These are phyloP conservation scores for Fulica atra DNA, from an alignment of 2,113 vertebrate species.

Conservation along the genomic window DNA sequence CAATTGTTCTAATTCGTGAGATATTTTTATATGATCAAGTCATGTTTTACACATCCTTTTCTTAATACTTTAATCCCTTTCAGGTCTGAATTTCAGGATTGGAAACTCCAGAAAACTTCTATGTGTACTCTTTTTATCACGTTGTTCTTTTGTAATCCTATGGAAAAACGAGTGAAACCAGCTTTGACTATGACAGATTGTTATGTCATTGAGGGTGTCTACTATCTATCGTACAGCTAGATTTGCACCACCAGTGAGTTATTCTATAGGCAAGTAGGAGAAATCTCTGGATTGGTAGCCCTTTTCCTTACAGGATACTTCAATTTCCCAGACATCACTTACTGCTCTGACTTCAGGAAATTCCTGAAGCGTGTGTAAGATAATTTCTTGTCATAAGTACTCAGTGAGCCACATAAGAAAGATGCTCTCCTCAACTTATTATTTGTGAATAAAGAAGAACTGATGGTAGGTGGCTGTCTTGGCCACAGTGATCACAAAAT, in stretches of 20 bases:
- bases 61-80: background rate
- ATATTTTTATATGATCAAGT: background rate
- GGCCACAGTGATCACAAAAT: background rate
- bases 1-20: background rate
- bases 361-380: background rate
- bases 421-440: background rate
- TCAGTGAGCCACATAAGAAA: background rate
- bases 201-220: background rate
- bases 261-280: background rate
- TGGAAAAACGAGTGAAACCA: background rate
- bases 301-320: background rate
- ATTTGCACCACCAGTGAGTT: background rate
- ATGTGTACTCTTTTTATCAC: background rate
- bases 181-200: background rate
- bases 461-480: background rate
- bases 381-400: background rate
- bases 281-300: background rate
- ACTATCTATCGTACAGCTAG: background rate
- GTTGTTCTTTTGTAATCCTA: background rate
- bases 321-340: background rate
- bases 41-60: background rate
- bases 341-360: background rate
- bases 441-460: background rate
- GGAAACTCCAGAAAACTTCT: background rate
- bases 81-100: background rate